These are phyloP conservation scores for Meriones psammophilus DNA, from an alignment of 2,797 vertebrate species.

Conservation along the genomic window DNA sequence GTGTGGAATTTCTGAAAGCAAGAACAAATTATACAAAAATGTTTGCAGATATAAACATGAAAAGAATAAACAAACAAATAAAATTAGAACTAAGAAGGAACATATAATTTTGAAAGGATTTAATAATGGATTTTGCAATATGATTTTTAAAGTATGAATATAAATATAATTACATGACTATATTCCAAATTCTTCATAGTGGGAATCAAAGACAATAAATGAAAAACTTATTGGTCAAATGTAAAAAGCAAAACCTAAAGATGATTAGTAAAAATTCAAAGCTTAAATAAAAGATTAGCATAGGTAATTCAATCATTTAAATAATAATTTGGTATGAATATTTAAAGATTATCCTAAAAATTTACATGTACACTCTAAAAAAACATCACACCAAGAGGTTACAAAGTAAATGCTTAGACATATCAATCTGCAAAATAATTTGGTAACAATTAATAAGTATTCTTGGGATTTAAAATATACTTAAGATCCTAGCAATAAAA, in stretches of 20 bases:
- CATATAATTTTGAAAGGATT: constrained; percentile 17
- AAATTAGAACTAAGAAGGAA: background rate
- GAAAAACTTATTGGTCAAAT: background rate
- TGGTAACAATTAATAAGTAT: constrained; percentile 28
- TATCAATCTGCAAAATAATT: constrained; percentile 46
- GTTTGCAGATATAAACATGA: background rate
- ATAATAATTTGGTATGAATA: constrained; percentile 31
- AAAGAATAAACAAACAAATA: background rate
- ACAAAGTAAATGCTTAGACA: background rate
- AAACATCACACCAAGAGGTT: background rate
- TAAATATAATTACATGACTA: constrained; percentile 37
- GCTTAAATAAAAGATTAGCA: background rate
- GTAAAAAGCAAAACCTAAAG: constrained; percentile 38
- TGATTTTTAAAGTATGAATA: background rate
- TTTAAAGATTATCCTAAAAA: constrained; percentile 44
- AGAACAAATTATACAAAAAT: background rate
- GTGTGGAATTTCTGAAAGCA: constrained; percentile 25
- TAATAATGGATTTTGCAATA: constrained; percentile 3
- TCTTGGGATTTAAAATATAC: constrained; percentile 1
- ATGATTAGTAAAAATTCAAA: background rate
- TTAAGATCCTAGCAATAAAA: constrained; percentile 34
- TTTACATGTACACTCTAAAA: background rate
- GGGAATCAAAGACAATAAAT: constrained; percentile 25
- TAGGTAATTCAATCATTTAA: background rate
- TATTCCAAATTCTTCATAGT: constrained; percentile 14